Conservation (phyloP, 1,140 invertebrate species). For the Drosophila lacteicornis region DNA sequence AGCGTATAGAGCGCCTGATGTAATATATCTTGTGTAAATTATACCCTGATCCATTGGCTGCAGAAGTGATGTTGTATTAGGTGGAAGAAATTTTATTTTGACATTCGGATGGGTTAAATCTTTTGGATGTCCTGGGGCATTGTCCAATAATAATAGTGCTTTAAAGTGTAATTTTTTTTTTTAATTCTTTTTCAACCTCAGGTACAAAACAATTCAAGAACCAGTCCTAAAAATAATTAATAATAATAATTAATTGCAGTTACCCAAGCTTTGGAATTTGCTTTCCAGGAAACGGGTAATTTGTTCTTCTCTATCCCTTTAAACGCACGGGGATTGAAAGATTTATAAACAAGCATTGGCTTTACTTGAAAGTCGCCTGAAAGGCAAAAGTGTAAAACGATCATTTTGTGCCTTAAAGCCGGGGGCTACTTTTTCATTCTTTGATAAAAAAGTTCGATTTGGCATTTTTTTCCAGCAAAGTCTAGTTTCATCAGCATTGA, state of each 20-base stretch:
- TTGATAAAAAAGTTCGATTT: conserved; percentile 8
- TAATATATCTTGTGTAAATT: conserved; percentile 69
- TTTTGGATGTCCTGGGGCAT: conserved; percentile 81
- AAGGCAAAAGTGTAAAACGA: background rate
- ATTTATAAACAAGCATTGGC: conserved; percentile 69
- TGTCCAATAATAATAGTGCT: conserved; percentile 85
- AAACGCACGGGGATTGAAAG: conserved; percentile 82
- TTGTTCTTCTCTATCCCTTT: conserved; percentile 77
- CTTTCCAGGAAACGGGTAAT: conserved; percentile 73
- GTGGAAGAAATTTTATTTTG: conserved; percentile 80
- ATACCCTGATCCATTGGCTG: conserved; percentile 85
- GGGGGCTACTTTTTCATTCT: conserved; percentile 15
- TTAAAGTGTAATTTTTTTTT: conserved; percentile 76
- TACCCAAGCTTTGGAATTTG: conserved; percentile 51
- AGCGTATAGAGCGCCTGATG: conserved; percentile 44
- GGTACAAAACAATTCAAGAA: conserved; percentile 72
- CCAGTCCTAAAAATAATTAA: conserved; percentile 76
- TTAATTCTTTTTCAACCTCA: conserved; percentile 72
- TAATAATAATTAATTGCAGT: conserved; percentile 40
- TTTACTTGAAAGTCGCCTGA: no score
- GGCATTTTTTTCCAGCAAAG: background rate
- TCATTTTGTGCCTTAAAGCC: conserved; percentile 10
- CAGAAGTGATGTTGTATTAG: conserved; percentile 81
- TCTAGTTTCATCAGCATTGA: conserved; percentile 6
- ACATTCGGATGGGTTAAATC: conserved; percentile 73